Conservation (phyloP, 1,140 invertebrate genomes). For the Cydia splendana region DNA sequence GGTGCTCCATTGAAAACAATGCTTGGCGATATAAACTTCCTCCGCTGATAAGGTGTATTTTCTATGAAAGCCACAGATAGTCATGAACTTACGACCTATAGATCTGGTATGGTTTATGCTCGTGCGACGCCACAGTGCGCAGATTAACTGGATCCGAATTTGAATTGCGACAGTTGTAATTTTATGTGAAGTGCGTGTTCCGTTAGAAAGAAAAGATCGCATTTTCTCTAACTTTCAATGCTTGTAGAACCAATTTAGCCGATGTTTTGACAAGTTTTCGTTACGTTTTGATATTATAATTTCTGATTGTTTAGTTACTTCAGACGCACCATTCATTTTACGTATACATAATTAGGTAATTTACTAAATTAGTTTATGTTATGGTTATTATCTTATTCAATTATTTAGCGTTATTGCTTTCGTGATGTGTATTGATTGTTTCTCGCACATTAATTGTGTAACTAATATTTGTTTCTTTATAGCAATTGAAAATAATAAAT, state of each 20-base stretch:
- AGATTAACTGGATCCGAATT: constrained; percentile 20
- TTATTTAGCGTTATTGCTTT: too few relatives aligned
- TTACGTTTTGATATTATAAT: neutral
- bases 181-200: neutral
- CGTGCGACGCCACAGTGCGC: constrained; percentile 15
- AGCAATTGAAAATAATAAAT: too few relatives aligned
- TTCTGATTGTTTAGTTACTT: too few relatives aligned
- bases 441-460: too few relatives aligned
- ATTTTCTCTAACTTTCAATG: neutral
- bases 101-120: neutral
- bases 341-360: too few relatives aligned
- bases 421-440: too few relatives aligned
- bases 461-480: too few relatives aligned
- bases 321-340: too few relatives aligned
- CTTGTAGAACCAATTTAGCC: neutral
- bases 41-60: neutral
- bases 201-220: constrained; percentile 1
- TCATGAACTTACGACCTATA: constrained; percentile 2
- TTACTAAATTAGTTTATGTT: too few relatives aligned
- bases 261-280: neutral
- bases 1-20: neutral
- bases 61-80: neutral
- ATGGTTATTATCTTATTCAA: too few relatives aligned
- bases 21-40: neutral
- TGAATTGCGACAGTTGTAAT: constrained; percentile 10